phyloP scores from a whole-genome alignment of 30 jellyfish, hydroid and myxozoan genomes.

The Cassiopea xamachana region DNA sequence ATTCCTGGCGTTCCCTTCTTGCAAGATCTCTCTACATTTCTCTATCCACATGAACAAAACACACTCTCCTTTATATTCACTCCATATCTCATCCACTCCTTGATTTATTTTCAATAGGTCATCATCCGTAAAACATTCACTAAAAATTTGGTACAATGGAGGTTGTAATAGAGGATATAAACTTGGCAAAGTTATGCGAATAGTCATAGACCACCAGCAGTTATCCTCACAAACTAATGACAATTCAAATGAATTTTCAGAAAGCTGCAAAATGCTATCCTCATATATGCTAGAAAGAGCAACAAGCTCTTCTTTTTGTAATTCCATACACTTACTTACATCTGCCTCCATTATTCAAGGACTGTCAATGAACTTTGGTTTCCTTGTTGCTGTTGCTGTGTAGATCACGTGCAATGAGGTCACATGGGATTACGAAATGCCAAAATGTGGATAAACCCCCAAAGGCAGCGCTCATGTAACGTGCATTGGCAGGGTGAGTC shows the following conservation, averaged over 20 bases:
- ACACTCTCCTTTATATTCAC: conserved; percentile 63
- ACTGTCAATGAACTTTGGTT: background rate
- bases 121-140: conserved; percentile 72
- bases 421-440: too few relatives aligned
- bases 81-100: conserved; percentile 67
- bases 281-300: conserved; percentile 89
- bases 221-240: conserved; percentile 56
- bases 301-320: conserved; percentile 66
- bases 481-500: background rate
- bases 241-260: conserved; percentile 54
- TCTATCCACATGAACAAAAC: conserved; percentile 80
- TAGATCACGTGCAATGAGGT: background rate
- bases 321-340: background rate
- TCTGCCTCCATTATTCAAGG: conserved; percentile 47
- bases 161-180: conserved; percentile 69
- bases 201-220: conserved; percentile 83
- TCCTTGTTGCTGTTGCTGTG: conserved; percentile 19
- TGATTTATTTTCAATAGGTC: conserved; percentile 34
- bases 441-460: too few relatives aligned
- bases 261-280: conserved; percentile 38
- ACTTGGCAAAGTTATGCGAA: conserved; percentile 61
- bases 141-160: conserved; percentile 66
- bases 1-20: conserved; percentile 26
- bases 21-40: conserved; percentile 63
- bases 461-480: too few relatives aligned